Evolutionary conservation across 2,888 invertebrate genomes (phyloP).

Genomic region (Neria commutata): DNA sequence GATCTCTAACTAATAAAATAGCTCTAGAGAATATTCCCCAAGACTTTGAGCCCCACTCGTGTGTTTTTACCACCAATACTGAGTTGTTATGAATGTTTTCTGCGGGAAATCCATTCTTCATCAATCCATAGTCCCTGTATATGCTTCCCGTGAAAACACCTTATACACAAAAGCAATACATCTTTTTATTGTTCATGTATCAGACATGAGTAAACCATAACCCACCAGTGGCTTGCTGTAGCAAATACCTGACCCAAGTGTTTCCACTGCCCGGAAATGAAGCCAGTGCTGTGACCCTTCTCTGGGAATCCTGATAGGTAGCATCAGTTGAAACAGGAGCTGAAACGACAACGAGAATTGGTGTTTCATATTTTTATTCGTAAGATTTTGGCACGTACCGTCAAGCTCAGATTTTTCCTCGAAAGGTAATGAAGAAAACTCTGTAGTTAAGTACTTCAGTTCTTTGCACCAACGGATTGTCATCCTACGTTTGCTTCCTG

Average conservation of each 20-base stretch:
- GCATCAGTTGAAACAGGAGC: background rate
- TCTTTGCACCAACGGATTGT: slow-evolving; percentile 61
- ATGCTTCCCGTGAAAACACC: slow-evolving; percentile 80
- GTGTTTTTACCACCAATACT: slow-evolving; percentile 79
- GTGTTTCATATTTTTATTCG: background rate
- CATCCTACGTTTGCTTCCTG: slow-evolving; percentile 53
- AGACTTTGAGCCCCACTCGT: slow-evolving; percentile 72
- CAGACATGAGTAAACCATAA: background rate
- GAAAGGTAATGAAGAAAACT: slow-evolving; percentile 41
- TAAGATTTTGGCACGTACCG: slow-evolving; percentile 29
- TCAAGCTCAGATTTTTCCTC: slow-evolving; percentile 39
- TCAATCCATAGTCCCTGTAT: slow-evolving; percentile 79
- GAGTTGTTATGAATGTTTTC: slow-evolving; percentile 78
- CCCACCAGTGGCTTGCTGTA: slow-evolving; percentile 78
- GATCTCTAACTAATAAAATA: slow-evolving; percentile 73
- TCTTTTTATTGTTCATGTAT: background rate
- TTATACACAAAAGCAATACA: slow-evolving; percentile 42
- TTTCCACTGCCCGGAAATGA: slow-evolving; percentile 87
- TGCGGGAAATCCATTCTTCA: slow-evolving; percentile 80
- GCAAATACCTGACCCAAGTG: slow-evolving; percentile 79
- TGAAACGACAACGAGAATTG: background rate
- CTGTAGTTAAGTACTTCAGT: slow-evolving; percentile 53
- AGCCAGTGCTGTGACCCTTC: slow-evolving; percentile 67
- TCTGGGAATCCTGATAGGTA: slow-evolving; percentile 2
- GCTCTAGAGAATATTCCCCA: slow-evolving; percentile 70